Base-by-base conservation (phyloP, 1,140 invertebrate species). In the Sycophaga agraensis region DNA sequence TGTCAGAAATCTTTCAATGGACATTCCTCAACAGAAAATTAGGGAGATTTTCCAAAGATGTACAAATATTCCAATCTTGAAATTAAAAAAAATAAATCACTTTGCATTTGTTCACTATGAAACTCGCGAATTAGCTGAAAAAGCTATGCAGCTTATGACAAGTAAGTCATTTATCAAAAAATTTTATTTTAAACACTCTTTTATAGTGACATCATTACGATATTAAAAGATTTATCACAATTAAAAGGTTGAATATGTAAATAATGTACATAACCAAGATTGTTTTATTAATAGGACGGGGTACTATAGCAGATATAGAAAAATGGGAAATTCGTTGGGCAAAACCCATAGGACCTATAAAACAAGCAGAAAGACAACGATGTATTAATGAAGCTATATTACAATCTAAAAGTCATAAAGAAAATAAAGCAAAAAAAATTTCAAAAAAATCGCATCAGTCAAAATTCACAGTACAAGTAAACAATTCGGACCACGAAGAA, bases 21-120 rank as follows among this genome's bases (percentile, higher is more conserved):
- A 78, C 11, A 68, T 67, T 16, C 28, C 71, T 16, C 76, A 76
- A 21, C 76, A 79, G 34, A 72, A 73, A 34, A 53, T 80, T 11
- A 71, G 72, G 48, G 76, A 80, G 1, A 64, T 73, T 7, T 66
- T 81, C 50, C 70, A 77, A 14, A 76, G 70, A 57, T 37, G 59
- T 4, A 81, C 78, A 0, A 70, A 72, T 35, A 68, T 79, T 26
- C 71, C 76, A 5, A 73, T 81, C 28, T 42, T 81, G 28, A 81
- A 81, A 50, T 43, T 81, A 3, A 81, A 81, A 50, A 81, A 81
- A 67, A 77, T 81, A 7, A 80, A 79, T 71, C 79, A 81, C 45
- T 81, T 81, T 66, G 78, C 78, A 2, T 81, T 81, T 58, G 59
- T 81, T 42, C 79, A 81, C 62, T 81, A 80, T 34, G 77, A 77